These are phyloP conservation scores for Cuniculus paca DNA, from an alignment of 2,797 vertebrate genomes.

Conservation along the genomic window DNA sequence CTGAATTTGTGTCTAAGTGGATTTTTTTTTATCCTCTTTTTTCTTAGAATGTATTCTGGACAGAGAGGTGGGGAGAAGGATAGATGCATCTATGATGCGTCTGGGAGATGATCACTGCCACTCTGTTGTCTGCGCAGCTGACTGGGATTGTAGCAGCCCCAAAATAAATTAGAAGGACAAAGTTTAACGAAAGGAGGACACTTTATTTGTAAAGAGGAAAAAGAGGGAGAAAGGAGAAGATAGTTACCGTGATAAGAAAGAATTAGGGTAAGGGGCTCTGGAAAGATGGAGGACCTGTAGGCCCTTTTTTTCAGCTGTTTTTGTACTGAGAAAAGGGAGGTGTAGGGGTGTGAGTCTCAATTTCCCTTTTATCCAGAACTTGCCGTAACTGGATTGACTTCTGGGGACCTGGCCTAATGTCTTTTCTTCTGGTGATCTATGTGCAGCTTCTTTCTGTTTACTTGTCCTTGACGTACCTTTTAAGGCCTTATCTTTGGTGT, in stretches of 20 bases:
- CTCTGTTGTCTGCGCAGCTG: background rate
- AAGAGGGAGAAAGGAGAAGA: background rate
- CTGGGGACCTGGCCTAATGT: background rate
- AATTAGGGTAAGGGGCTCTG: background rate
- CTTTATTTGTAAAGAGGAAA: background rate
- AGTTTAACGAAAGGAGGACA: background rate
- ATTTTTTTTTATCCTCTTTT: constrained; percentile 67
- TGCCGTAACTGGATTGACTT: background rate
- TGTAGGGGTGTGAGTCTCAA: background rate
- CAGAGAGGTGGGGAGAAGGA: background rate
- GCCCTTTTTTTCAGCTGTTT: background rate
- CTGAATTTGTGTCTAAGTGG: background rate
- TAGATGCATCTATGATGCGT: background rate
- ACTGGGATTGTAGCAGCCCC: background rate
- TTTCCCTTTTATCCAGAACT: background rate
- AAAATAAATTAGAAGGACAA: background rate
- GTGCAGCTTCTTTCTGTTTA: background rate
- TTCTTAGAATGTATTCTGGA: constrained; percentile 26
- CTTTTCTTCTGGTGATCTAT: background rate
- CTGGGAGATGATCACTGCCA: background rate
- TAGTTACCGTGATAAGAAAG: background rate
- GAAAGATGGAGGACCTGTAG: background rate
- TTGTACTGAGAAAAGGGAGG: background rate
- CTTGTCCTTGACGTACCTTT: background rate
- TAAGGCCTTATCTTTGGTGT: background rate